Conservation (phyloP, 2,113 vertebrate species). For the Gila orcuttii region DNA sequence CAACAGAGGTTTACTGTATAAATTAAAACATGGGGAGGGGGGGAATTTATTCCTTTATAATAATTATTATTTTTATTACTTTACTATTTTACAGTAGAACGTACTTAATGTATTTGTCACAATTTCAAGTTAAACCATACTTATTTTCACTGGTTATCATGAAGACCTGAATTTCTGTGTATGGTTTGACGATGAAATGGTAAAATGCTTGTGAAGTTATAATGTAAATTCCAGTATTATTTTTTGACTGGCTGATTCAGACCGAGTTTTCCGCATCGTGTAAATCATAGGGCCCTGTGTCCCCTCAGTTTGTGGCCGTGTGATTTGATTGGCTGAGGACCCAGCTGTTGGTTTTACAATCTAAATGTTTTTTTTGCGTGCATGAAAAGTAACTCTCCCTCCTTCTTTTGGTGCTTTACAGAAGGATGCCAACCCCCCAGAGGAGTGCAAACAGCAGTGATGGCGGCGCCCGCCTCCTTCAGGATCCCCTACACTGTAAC, state of each 20-base stretch:
- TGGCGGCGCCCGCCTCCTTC: slow-evolving; percentile 84
- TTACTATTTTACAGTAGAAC: too few relatives aligned
- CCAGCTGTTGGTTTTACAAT: background rate
- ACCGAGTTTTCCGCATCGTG: background rate
- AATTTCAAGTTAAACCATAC: too few relatives aligned
- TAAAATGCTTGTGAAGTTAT: background rate
- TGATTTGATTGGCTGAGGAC: slow-evolving; percentile 16
- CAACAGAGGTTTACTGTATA: too few relatives aligned
- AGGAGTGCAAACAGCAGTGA: slow-evolving; percentile 99
- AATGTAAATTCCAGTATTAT: background rate
- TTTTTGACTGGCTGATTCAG: too few relatives aligned
- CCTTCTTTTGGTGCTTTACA: slow-evolving; percentile 71
- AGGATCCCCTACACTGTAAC: slow-evolving; percentile 96
- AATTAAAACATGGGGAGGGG: too few relatives aligned
- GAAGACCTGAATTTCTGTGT: background rate
- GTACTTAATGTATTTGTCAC: too few relatives aligned
- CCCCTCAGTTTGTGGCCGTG: background rate
- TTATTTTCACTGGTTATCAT: too few relatives aligned
- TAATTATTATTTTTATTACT: too few relatives aligned
- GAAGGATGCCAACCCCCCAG: slow-evolving; percentile 94
- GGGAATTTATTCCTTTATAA: too few relatives aligned
- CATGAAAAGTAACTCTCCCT: slow-evolving; percentile 55
- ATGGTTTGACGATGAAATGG: background rate
- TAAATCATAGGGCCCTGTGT: background rate
- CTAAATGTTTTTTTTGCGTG: background rate